phyloP scores from a whole-genome alignment of 2,888 invertebrate species.

The Acronicta psi region DNA sequence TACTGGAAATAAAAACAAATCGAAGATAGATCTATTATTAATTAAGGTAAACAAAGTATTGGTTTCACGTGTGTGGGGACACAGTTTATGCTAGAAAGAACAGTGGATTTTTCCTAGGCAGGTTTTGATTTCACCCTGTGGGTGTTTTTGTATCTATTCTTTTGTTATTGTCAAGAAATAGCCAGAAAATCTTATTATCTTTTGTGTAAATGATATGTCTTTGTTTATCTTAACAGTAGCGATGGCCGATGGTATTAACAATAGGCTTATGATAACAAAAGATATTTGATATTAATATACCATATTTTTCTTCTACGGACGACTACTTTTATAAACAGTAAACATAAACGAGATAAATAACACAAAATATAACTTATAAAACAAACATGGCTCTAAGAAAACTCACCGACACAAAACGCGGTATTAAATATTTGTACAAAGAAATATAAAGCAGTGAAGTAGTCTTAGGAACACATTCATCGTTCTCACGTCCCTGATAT shows the following conservation, averaged over 20 bases:
- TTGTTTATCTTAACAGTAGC: constrained; percentile 10
- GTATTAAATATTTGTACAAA: constrained; percentile 45
- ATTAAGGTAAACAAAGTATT: constrained; percentile 46
- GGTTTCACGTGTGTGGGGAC: constrained; percentile 3
- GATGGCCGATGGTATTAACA: neutral
- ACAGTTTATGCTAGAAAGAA: constrained; percentile 20
- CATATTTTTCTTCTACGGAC: neutral
- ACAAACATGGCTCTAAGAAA: constrained; percentile 29
- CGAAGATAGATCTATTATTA: constrained; percentile 43
- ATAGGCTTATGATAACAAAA: neutral
- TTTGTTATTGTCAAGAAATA: constrained; percentile 11
- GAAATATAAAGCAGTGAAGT: constrained; percentile 44
- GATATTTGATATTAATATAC: neutral
- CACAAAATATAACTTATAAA: constrained; percentile 15
- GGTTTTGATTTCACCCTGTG: constrained; percentile 35
- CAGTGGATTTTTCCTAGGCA: constrained; percentile 12
- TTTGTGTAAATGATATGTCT: constrained; percentile 7
- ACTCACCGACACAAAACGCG: constrained; percentile 22
- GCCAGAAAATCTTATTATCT: constrained; percentile 12
- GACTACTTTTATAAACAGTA: neutral
- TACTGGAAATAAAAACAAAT: constrained; percentile 64
- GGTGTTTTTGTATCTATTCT: constrained; percentile 34
- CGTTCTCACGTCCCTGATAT: constrained; percentile 68
- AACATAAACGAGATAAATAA: constrained; percentile 5
- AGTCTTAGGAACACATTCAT: constrained; percentile 58